Evolutionary conservation across 2,888 invertebrate species (phyloP).

Genomic region (Tryphoninae sp.): DNA sequence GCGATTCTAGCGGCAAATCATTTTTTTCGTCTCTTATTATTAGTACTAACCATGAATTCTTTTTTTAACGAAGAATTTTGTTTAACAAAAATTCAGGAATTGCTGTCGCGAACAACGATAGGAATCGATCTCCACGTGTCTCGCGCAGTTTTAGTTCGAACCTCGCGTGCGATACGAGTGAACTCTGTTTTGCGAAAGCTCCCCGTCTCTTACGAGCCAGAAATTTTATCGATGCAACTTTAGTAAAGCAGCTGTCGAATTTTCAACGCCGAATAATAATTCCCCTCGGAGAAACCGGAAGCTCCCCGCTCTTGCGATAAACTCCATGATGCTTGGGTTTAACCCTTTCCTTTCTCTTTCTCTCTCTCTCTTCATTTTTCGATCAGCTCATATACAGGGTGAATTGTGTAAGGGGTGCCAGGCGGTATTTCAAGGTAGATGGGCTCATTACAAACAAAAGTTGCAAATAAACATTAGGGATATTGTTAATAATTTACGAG

Average conservation of each 20-base stretch:
- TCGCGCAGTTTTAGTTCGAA: constrained; percentile 16
- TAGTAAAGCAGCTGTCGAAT: constrained; percentile 60
- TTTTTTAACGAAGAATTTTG: not conserved
- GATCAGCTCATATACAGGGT: not conserved
- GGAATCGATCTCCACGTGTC: constrained; percentile 35
- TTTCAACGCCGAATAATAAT: constrained; percentile 54
- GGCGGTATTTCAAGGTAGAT: too few relatives aligned
- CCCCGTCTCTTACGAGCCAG: not conserved
- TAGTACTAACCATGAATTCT: not conserved
- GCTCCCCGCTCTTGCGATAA: constrained; percentile 48
- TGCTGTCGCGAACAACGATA: constrained; percentile 33
- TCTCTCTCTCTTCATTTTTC: constrained; percentile 9
- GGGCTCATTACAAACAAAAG: too few relatives aligned
- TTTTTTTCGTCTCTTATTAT: constrained; percentile 15
- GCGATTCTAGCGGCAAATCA: constrained; percentile 28
- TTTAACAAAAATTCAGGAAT: not conserved
- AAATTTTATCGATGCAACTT: constrained; percentile 59
- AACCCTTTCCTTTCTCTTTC: constrained; percentile 2
- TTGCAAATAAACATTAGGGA: too few relatives aligned
- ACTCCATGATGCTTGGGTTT: constrained; percentile 44
- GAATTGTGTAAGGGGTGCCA: too few relatives aligned
- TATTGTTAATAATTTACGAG: too few relatives aligned
- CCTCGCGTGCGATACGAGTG: constrained; percentile 51
- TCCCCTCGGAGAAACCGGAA: constrained; percentile 49
- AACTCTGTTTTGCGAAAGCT: constrained; percentile 23